Evolutionary conservation across 53 echinoderm and acorn worm species (phyloP).

Genomic region (Crossaster papposus): DNA sequence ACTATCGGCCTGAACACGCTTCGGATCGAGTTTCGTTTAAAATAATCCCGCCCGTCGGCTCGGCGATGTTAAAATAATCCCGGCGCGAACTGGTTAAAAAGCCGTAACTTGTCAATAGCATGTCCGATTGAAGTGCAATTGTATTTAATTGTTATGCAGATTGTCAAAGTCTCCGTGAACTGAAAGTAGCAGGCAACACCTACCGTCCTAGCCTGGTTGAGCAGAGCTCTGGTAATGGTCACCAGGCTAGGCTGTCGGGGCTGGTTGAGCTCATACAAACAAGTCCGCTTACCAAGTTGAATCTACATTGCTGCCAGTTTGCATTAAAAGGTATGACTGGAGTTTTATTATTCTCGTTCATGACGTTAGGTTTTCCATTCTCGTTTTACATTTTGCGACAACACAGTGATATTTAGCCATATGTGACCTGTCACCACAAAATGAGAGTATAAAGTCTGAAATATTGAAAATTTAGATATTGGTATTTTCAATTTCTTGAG

Average conservation of each 20-base stretch:
- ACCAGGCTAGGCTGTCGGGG: neutral
- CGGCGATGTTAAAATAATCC: too few species aligned
- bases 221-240: too few species aligned
- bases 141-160: neutral
- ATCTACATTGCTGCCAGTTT: neutral
- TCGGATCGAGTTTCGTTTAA: too few species aligned
- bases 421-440: neutral
- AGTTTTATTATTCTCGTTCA: neutral
- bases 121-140: too few species aligned
- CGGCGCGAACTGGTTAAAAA: too few species aligned
- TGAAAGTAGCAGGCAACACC: slow-evolving; percentile 20
- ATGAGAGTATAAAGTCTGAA: too few species aligned
- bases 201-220: neutral
- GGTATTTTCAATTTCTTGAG: too few species aligned
- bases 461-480: too few species aligned
- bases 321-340: neutral
- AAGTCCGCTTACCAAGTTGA: slow-evolving; percentile 31
- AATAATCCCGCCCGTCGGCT: too few species aligned
- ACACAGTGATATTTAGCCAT: neutral
- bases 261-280: slow-evolving; percentile 16
- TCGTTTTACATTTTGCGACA: neutral
- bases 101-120: too few species aligned
- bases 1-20: too few species aligned
- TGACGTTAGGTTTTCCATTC: neutral
- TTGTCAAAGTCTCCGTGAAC: slow-evolving; percentile 10